Percentiles rank a stretch among this genome's conserved stretches.
phyloP scores from a whole-genome alignment of 2,797 vertebrate species.

The Catamblyrhynchus diadema region DNA sequence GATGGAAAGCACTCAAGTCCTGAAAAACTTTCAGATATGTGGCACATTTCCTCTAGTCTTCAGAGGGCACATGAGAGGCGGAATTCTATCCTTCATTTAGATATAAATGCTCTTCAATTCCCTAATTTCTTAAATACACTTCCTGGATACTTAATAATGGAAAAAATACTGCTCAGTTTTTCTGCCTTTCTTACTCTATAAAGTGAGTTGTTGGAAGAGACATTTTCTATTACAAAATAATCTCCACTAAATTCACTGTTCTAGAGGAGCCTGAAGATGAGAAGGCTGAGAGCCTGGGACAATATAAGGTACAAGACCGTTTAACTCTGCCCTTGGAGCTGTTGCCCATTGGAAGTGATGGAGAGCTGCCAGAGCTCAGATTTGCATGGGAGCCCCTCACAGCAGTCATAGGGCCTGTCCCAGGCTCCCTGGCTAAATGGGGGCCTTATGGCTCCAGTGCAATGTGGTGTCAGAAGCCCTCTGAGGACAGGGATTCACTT shows the following conservation, averaged over 20 bases:
- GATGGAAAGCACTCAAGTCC: neutral
- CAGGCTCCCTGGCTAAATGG: neutral
- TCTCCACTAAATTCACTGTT: neutral
- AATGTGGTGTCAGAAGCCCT: fast-evolving
- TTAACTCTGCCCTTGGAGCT: neutral
- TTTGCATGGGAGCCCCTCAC: fast-evolving
- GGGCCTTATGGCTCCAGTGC: fast-evolving
- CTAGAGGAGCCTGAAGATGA: neutral
- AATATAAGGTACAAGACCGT: fast-evolving
- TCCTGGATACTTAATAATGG: slow-evolving; percentile 6
- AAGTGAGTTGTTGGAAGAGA: neutral
- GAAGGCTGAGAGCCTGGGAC: neutral
- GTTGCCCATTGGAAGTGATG: neutral
- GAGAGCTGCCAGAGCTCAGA: neutral
- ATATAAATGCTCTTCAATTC: neutral
- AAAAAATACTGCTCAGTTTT: slow-evolving; percentile 12
- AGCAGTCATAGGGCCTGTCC: neutral
- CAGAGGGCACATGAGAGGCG: fast-evolving
- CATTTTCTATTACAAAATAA: neutral
- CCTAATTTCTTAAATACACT: slow-evolving; percentile 32
- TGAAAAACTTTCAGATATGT: neutral
- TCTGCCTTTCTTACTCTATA: neutral
- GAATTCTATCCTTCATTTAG: neutral
- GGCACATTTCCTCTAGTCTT: neutral
- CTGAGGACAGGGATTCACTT: neutral